Evolutionary conservation across 2,797 vertebrate genomes (phyloP).

Genomic region (Artibeus lituratus): DNA sequence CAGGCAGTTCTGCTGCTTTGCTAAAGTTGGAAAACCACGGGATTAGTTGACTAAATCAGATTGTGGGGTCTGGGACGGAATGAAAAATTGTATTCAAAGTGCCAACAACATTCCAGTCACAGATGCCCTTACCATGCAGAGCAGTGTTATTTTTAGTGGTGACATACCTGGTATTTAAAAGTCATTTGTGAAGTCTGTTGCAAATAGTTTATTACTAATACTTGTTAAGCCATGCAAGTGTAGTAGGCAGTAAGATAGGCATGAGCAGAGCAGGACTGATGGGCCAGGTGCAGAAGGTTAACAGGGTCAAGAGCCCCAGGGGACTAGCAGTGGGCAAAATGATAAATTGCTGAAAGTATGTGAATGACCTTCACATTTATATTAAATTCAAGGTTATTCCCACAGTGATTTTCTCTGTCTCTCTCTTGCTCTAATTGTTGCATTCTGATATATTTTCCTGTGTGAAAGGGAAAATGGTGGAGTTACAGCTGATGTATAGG

Average conservation of each 20-base stretch:
- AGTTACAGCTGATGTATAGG: neutral
- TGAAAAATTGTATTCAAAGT: neutral
- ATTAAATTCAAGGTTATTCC: neutral
- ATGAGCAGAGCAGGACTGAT: neutral
- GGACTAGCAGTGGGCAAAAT: neutral
- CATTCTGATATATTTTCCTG: neutral
- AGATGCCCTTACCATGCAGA: neutral
- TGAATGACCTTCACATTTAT: neutral
- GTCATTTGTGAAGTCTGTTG: neutral
- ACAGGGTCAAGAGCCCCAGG: neutral
- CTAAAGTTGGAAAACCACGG: neutral
- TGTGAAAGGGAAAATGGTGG: neutral
- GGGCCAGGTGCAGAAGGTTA: neutral
- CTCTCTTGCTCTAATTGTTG: neutral
- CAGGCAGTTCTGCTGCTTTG: neutral
- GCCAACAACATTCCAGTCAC: neutral
- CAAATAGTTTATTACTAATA: neutral
- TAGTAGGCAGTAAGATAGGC: neutral
- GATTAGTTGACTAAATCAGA: neutral
- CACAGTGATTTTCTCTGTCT: neutral
- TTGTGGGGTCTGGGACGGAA: neutral
- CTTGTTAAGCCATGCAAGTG: neutral
- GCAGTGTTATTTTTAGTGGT: neutral
- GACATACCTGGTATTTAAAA: neutral
- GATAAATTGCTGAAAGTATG: neutral